Base-by-base conservation (phyloP, 1,140 invertebrate genomes). In the Micrasema minimum region DNA sequence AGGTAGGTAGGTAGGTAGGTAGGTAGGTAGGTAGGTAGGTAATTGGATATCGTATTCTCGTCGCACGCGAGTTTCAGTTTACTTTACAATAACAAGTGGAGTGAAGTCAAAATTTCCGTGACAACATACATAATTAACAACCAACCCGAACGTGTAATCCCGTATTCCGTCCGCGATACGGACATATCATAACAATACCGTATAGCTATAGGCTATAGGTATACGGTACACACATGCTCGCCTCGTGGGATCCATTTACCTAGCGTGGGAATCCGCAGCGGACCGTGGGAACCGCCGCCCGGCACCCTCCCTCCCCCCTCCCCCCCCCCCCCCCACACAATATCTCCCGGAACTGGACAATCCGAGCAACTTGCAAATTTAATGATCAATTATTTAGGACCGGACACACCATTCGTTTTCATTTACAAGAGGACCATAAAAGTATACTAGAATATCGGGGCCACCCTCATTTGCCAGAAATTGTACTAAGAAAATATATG, bases 261-360 rank as follows among this genome's bases (percentile, higher is more conserved):
- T 23, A 26, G 11, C 51, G 51, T 55, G 26, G 51, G 51, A 55
- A 55, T 16, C n/a, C 2, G 23, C 12, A 31, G 23, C 23, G 26
- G n/a, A 37, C 23, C 51, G 51, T 55, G 51, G 51, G 51, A 55
- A 55, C 51, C 26, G 23, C 11, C 26, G 26, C 26, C 26, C 26
- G 43, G 11, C 16, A n/a, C n/a, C n/a, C 11, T 7, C 26, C 3
- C n/a, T 5, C 11, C 26, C 26, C 3, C 26, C 26, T 2, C 26
- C 26, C 3, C 26, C 26, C 43, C 10, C 26, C 3, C 26, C 26
- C 26, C 3, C 26, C 3, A 31, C 3, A 31, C 26, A 31, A 31
- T 31, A n/a, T n/a, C n/a, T n/a, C n/a, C n/a, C n/a, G n/a, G n/a
- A n/a, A n/a, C n/a, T n/a, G n/a, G n/a, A n/a, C n/a, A n/a, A n/a